Conservation (phyloP, 2,797 vertebrate species). For the Phataginus tricuspis region DNA sequence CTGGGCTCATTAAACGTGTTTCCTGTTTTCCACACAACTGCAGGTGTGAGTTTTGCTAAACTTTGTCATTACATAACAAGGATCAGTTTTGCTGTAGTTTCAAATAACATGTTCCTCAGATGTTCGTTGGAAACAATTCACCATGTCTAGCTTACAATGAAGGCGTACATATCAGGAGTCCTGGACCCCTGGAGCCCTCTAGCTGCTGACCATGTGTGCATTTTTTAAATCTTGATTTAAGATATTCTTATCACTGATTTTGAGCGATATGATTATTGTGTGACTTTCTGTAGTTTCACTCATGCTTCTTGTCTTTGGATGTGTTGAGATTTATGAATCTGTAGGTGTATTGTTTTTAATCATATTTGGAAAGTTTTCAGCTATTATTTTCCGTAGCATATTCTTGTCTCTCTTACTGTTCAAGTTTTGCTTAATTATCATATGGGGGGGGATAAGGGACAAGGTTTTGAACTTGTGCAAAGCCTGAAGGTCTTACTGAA, state of each 20-base stretch:
- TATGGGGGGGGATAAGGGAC: background rate
- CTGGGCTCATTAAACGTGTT: too few relatives aligned
- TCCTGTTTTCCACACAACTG: background rate
- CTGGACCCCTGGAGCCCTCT: background rate
- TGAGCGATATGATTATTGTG: background rate
- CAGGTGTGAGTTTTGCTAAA: background rate
- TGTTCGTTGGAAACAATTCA: background rate
- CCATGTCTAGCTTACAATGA: rapidly evolving
- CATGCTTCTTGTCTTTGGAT: background rate
- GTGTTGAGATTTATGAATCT: background rate
- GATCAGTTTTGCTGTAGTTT: background rate
- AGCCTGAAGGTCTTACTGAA: background rate
- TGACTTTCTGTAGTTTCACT: background rate
- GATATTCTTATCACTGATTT: background rate
- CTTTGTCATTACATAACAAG: background rate
- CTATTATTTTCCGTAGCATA: background rate
- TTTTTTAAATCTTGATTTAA: background rate
- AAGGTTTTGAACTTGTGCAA: background rate
- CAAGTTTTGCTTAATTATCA: background rate
- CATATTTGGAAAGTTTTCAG: background rate
- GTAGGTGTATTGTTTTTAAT: background rate
- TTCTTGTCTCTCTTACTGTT: background rate
- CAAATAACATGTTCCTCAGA: too few relatives aligned
- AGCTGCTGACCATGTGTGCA: background rate
- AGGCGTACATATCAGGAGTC: too few relatives aligned